phyloP scores from a whole-genome alignment of 2,888 invertebrate genomes.

The Xylocampa areola region DNA sequence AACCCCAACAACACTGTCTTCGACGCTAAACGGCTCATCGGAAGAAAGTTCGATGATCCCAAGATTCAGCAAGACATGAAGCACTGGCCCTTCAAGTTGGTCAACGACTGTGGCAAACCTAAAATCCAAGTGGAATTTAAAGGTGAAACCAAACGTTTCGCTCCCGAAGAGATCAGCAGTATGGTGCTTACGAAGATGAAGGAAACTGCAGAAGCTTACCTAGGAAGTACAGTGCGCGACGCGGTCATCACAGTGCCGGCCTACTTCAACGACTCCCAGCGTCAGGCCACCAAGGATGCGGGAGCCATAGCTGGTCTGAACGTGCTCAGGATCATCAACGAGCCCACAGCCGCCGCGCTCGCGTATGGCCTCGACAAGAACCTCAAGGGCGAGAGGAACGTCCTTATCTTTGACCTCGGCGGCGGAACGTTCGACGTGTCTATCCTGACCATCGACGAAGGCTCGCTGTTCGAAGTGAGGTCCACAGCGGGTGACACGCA shows the following conservation, averaged over 20 bases:
- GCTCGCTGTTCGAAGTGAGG: conserved; percentile 94
- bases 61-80: conserved; percentile 95
- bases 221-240: conserved; percentile 91
- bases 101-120: conserved; percentile 91
- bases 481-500: conserved; percentile 95
- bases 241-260: conserved; percentile 95
- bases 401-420: conserved; percentile 93
- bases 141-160: conserved; percentile 91
- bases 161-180: conserved; percentile 93
- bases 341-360: conserved; percentile 96
- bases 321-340: conserved; percentile 96
- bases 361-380: conserved; percentile 95
- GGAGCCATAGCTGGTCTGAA: conserved; percentile 96
- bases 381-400: conserved; percentile 93
- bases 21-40: conserved; percentile 95
- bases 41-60: conserved; percentile 92
- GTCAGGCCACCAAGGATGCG: conserved; percentile 96
- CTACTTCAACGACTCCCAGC: conserved; percentile 93
- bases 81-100: conserved; percentile 95
- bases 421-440: conserved; percentile 98
- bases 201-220: conserved; percentile 93
- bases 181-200: conserved; percentile 96
- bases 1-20: conserved; percentile 94
- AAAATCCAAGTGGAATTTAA: conserved; percentile 92
- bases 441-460: conserved; percentile 96